A percentile compares a stretch with the other conserved stretches of the same genome.
These are phyloP conservation scores for Macaria liturata DNA, from an alignment of 2,888 invertebrate species.

Conservation along the genomic window DNA sequence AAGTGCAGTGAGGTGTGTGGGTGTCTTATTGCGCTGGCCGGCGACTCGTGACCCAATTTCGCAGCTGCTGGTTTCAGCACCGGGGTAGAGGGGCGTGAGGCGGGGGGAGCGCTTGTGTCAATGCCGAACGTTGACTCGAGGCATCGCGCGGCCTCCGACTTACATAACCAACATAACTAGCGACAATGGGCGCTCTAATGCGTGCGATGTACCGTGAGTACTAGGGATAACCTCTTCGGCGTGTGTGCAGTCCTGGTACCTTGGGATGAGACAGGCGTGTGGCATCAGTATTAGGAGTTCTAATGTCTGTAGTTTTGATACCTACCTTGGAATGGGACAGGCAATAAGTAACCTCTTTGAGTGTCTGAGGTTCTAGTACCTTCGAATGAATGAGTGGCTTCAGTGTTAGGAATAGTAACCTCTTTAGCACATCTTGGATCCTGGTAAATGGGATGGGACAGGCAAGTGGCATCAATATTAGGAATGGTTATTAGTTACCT, in stretches of 20 bases:
- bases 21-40: conserved; percentile 61
- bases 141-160: conserved; percentile 78
- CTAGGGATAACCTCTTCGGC: conserved; percentile 14
- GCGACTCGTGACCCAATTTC: conserved; percentile 80
- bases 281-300: too few relatives aligned
- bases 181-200: conserved; percentile 76
- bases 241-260: conserved; percentile 24
- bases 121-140: conserved; percentile 82
- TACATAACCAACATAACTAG: conserved; percentile 83
- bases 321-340: too few relatives aligned
- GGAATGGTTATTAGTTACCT: too few relatives aligned
- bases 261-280: conserved; percentile 10
- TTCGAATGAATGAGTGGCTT: too few relatives aligned
- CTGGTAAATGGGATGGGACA: too few relatives aligned
- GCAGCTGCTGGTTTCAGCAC: conserved; percentile 82
- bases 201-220: conserved; percentile 65
- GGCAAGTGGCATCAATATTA: too few relatives aligned
- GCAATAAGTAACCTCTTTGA: too few relatives aligned
- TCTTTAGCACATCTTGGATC: too few relatives aligned
- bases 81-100: conserved; percentile 54
- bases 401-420: too few relatives aligned
- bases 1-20: conserved; percentile 36
- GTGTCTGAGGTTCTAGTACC: too few relatives aligned
- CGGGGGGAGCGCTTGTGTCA: conserved; percentile 70
- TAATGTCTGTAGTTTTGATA: too few relatives aligned